These are phyloP conservation scores for Silurus meridionalis DNA, from an alignment of 2,113 vertebrate genomes.

Conservation along the genomic window DNA sequence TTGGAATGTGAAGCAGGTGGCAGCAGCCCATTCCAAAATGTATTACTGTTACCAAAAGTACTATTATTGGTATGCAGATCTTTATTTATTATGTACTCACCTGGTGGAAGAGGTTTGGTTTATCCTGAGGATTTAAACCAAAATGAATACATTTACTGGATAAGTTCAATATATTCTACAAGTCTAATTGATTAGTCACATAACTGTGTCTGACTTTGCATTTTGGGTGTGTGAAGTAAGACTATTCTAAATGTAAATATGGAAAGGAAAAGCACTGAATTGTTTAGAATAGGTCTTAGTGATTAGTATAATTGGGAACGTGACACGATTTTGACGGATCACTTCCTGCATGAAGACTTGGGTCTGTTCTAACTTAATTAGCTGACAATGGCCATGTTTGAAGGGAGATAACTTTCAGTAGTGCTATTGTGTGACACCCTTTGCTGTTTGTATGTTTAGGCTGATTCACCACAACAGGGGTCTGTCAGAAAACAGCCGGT, in stretches of 20 bases:
- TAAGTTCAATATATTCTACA: background rate
- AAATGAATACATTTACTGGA: background rate
- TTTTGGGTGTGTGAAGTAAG: background rate
- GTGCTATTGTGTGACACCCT: conserved; percentile 35
- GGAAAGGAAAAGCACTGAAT: conserved; percentile 30
- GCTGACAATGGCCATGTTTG: conserved; percentile 53
- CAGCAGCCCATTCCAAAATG: conserved; percentile 53
- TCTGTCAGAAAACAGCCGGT: conserved; percentile 45
- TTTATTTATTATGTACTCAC: conserved; percentile 4
- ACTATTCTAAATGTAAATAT: background rate
- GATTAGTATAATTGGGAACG: conserved; percentile 47
- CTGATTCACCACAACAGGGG: conserved; percentile 43
- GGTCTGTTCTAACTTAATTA: conserved; percentile 53
- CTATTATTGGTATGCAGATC: background rate
- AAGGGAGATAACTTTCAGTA: conserved; percentile 42
- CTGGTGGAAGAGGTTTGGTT: background rate
- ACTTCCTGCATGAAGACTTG: conserved; percentile 54
- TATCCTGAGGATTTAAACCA: background rate
- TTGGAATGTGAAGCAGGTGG: conserved; percentile 62
- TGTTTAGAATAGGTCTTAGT: conserved; percentile 23
- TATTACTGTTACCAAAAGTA: background rate
- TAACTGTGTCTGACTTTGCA: background rate
- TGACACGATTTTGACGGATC: conserved; percentile 55
- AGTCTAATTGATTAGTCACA: background rate
- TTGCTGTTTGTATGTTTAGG: conserved; percentile 56